Base-by-base conservation (phyloP, 2,797 vertebrate genomes). In the Onychomys torridus region DNA sequence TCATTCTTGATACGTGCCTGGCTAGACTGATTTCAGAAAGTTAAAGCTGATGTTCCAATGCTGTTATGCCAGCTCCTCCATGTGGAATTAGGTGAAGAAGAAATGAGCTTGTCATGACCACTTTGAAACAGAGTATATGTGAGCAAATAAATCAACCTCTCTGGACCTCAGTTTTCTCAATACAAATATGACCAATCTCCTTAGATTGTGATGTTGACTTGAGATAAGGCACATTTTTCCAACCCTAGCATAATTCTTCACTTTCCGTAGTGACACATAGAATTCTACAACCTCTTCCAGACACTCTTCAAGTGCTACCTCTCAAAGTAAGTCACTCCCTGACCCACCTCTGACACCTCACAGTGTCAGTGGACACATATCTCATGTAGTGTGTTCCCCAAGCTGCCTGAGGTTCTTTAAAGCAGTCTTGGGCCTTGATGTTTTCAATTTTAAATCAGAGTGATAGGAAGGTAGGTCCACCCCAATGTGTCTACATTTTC, bases 1-100 rank as follows among this genome's bases (percentile, higher is more conserved):
- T 67, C 77, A 79, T 94, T 94, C 92, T 96, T 96, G 93, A 83
- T 75, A 87, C 61, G 75, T 46, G 79, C 19, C 83, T 91, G 81
- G 40, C n/a, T n/a, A 21, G 86, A 84, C 81, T 82, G 57, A 87
- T 94, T 96, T 95, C 61, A 40, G 40, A 27, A 55, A 75, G 88
- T 91, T 77, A 85, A 75, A 90, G 49, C 73, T 75, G 65, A 89
- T n/a, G 57, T 95, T 94, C 43, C 55, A 61, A 37, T 77, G 90
- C 52, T 81, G 4, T 92, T 78, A 78, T 77, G 43, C 55, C 43
- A 43, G 73, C 27, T 69, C 46, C 91, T 73, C 61, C 46, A 37
- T 5, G 16, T 69, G 21, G 55, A 95, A 46, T 43, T 21, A 73
- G 7, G 13, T 7, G 25, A 37, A 55, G 43, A 61, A 59, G 65